These are phyloP conservation scores for Etheostoma perlongum DNA, from an alignment of 2,797 vertebrate genomes.

Conservation along the genomic window DNA sequence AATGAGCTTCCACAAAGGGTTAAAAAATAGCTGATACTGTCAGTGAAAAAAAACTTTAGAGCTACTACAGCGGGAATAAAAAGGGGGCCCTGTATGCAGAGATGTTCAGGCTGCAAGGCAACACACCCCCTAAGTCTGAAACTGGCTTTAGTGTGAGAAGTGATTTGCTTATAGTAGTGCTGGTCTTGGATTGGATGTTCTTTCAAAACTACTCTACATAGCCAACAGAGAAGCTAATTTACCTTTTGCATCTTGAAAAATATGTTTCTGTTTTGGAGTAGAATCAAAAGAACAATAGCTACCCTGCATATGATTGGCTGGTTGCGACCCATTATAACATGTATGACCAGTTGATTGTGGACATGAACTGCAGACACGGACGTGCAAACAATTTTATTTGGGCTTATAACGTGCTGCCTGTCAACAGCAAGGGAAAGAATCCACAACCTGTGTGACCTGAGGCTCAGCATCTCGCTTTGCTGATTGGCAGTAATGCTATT, in stretches of 20 bases:
- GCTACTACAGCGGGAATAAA: too few species aligned
- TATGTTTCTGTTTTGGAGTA: neutral
- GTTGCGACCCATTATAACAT: constrained; percentile 33
- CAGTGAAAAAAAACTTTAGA: too few species aligned
- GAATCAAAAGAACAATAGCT: neutral
- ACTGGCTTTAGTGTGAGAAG: too few species aligned
- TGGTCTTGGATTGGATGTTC: too few species aligned
- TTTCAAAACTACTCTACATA: too few species aligned
- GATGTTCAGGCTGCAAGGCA: too few species aligned
- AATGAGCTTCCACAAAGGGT: neutral
- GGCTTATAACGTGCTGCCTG: constrained; percentile 53
- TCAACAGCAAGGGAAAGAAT: constrained; percentile 64
- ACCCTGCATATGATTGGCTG: constrained; percentile 4
- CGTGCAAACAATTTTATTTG: constrained; percentile 68
- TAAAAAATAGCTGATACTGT: neutral
- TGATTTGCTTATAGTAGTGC: too few species aligned
- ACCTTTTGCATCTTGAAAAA: neutral
- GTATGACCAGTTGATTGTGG: constrained; percentile 52
- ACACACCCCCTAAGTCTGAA: too few species aligned
- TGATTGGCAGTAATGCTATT: constrained; percentile 85
- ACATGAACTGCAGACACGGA: constrained; percentile 55
- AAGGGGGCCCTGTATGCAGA: too few species aligned
- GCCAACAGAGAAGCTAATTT: too few species aligned
- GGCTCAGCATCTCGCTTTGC: constrained; percentile 62
- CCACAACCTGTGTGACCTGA: constrained; percentile 59